A percentile compares a stretch with the other conserved stretches of the same genome.
phyloP scores from a whole-genome alignment of 2,888 invertebrate species.

The Pecten maximus region DNA sequence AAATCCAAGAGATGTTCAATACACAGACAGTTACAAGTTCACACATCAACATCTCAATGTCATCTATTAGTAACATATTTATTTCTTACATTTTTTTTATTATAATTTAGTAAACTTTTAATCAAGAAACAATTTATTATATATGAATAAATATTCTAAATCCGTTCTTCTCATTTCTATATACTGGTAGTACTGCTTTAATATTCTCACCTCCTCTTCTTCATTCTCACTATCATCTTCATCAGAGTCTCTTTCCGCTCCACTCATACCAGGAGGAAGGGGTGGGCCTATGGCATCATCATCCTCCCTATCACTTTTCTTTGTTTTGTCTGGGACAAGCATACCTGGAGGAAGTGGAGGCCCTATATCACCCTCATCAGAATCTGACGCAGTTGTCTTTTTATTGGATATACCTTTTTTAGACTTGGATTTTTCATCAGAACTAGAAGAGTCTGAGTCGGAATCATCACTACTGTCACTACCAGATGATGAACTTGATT shows the following conservation, averaged over 20 bases:
- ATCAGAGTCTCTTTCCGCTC: constrained; percentile 49
- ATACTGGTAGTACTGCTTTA: no score
- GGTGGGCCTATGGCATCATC: constrained; percentile 74
- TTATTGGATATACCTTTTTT: not conserved
- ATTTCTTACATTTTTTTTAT: no score
- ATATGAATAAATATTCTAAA: no score
- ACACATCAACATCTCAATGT: no score
- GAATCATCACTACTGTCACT: constrained; percentile 52
- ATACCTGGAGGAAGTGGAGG: constrained; percentile 67
- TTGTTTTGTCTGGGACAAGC: constrained; percentile 71
- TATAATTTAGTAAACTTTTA: no score
- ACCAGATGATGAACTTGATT: constrained; percentile 28
- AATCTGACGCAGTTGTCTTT: constrained; percentile 70
- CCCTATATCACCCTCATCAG: constrained; percentile 73
- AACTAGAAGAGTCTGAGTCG: constrained; percentile 42
- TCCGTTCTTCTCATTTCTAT: no score
- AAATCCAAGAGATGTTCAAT: no score
- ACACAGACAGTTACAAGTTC: no score
- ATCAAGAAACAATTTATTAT: no score
- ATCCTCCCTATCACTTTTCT: constrained; percentile 77
- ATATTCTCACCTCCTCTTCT: constrained; percentile 63
- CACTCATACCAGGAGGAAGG: constrained; percentile 56
- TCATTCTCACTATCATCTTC: constrained; percentile 69
- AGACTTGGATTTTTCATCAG: not conserved
- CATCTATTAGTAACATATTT: no score